Evolutionary conservation across 2,888 invertebrate species (phyloP).

Genomic region (Agriopis leucophaearia): DNA sequence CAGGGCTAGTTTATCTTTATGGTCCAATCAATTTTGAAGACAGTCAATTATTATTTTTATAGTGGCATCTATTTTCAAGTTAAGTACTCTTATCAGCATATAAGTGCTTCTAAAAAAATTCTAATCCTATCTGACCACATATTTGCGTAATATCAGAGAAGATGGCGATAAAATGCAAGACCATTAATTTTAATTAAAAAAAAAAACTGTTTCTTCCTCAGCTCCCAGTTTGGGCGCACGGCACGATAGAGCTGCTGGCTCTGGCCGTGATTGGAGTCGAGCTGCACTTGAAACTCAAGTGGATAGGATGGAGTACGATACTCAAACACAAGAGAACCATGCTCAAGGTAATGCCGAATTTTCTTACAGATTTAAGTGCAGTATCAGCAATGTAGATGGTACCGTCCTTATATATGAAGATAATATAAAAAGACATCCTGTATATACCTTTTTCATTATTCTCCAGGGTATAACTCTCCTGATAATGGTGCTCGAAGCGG

Average conservation of each 20-base stretch:
- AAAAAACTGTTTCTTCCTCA: constrained; percentile 56
- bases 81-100: too few relatives aligned
- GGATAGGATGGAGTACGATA: constrained; percentile 95
- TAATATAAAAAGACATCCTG: background rate
- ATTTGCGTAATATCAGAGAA: too few relatives aligned
- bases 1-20: background rate
- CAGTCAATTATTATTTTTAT: too few relatives aligned
- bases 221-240: constrained; percentile 93
- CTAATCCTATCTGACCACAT: too few relatives aligned
- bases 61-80: too few relatives aligned
- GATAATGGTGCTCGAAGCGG: constrained; percentile 94
- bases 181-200: background rate
- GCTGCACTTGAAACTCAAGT: constrained; percentile 92
- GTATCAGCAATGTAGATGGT: too few relatives aligned
- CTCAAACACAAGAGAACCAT: constrained; percentile 94
- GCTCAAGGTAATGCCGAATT: constrained; percentile 88
- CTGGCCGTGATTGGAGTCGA: constrained; percentile 92
- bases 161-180: too few relatives aligned
- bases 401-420: background rate
- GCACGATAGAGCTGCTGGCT: constrained; percentile 92
- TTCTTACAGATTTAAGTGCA: too few relatives aligned
- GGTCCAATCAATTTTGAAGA: too few relatives aligned
- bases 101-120: too few relatives aligned
- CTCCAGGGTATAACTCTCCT: constrained; percentile 90
- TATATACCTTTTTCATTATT: background rate